Conservation (phyloP, 2,113 vertebrate species). For the Aldabrachelys gigantea region DNA sequence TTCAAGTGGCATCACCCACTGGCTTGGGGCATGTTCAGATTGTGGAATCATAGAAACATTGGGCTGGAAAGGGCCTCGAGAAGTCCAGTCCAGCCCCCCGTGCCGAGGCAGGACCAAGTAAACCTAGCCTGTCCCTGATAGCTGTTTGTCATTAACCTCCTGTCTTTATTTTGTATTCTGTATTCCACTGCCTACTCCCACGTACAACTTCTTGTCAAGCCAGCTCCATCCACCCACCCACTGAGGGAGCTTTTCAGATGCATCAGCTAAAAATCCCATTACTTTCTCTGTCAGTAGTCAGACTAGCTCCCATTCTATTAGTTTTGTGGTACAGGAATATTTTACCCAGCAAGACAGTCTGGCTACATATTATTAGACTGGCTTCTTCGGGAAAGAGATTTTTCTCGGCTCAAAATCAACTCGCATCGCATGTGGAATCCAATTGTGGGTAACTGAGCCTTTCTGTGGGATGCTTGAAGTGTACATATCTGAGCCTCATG, state of each 20-base stretch:
- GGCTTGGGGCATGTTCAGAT: neutral
- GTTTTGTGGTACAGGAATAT: neutral
- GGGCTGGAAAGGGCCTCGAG: neutral
- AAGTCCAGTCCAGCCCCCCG: neutral
- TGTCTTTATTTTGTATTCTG: neutral
- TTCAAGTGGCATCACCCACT: neutral
- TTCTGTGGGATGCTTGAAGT: neutral
- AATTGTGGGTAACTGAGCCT: neutral
- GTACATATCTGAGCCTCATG: neutral
- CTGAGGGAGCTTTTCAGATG: neutral
- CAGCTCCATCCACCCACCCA: accelerated
- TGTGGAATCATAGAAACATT: neutral
- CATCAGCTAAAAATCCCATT: accelerated
- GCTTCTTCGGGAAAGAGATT: neutral
- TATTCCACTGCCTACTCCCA: neutral
- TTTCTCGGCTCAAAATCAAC: neutral
- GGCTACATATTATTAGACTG: neutral
- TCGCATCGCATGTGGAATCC: neutral
- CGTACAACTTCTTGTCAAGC: no score
- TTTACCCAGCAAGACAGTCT: neutral
- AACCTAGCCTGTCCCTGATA: neutral
- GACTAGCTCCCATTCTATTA: accelerated
- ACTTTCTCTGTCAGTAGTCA: neutral
- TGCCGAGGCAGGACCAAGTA: neutral
- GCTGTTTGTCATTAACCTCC: neutral